A percentile compares a stretch with the other conserved stretches of the same genome.
These are phyloP conservation scores for Euphonia xanthogaster DNA, from an alignment of 2,797 vertebrate species.

Conservation along the genomic window DNA sequence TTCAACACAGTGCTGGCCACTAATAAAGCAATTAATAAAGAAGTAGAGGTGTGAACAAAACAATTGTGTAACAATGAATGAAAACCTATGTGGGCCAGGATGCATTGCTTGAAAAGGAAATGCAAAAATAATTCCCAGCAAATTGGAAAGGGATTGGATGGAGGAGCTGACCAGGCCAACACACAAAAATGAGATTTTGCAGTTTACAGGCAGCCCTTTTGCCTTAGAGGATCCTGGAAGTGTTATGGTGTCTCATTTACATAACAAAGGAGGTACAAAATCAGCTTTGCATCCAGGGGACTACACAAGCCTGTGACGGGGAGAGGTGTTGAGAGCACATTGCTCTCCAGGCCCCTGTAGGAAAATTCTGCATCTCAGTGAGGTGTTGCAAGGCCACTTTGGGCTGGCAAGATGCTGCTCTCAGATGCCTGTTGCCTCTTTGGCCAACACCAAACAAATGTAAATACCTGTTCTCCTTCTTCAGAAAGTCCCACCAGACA, in stretches of 20 bases:
- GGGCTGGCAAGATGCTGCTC: background rate
- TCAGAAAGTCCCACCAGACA: background rate
- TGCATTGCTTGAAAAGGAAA: background rate
- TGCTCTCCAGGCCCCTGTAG: background rate
- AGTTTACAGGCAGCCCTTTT: background rate
- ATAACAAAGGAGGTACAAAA: constrained; percentile 7
- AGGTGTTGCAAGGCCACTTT: background rate
- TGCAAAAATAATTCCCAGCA: background rate
- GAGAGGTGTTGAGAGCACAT: background rate
- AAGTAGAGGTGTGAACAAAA: background rate
- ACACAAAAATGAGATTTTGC: background rate
- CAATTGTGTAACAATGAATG: background rate
- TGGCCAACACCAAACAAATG: background rate
- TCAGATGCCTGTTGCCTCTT: background rate
- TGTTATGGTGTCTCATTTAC: constrained; percentile 2
- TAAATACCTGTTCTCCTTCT: background rate
- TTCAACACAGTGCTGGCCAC: background rate
- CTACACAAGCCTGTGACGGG: background rate
- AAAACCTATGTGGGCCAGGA: background rate
- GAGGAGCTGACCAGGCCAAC: background rate
- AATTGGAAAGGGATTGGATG: background rate
- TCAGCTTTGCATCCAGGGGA: background rate
- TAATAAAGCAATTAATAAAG: constrained; percentile 1
- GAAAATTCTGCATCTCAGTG: background rate
- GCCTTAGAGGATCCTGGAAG: background rate